A percentile compares a stretch with the other conserved stretches of the same genome.
phyloP scores from a whole-genome alignment of 2,113 vertebrate species.

The Gavia stellata region DNA sequence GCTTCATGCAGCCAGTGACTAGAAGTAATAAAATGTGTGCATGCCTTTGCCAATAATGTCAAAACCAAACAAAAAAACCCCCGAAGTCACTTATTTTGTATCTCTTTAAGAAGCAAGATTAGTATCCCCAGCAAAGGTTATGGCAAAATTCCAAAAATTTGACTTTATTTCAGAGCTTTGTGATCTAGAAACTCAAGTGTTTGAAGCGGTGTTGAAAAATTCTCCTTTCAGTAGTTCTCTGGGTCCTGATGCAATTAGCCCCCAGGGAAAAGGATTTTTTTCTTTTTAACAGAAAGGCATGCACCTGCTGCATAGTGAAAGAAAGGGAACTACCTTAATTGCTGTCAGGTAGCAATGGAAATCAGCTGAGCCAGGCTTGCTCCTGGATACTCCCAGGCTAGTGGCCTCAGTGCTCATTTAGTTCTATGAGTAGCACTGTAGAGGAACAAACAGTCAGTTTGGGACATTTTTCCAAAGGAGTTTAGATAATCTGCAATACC shows the following conservation, averaged over 20 bases:
- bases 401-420: neutral
- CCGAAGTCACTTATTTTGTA: neutral
- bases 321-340: neutral
- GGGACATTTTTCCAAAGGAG: fast-evolving
- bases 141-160: neutral
- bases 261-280: neutral
- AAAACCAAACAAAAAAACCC: neutral
- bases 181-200: neutral
- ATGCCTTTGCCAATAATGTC: neutral
- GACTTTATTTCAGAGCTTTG: neutral
- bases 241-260: neutral
- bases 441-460: fast-evolving
- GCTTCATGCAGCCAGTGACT: neutral
- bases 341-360: neutral
- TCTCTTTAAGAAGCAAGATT: neutral
- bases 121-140: neutral
- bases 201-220: neutral
- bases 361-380: neutral
- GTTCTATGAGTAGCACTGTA: fast-evolving
- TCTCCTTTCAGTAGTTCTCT: neutral
- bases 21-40: neutral
- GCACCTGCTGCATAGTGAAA: neutral
- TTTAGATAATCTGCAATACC: fast-evolving
- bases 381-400: neutral
- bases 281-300: neutral